Conservation (phyloP, 2,797 vertebrate species). For the Spinus olivaceus region DNA sequence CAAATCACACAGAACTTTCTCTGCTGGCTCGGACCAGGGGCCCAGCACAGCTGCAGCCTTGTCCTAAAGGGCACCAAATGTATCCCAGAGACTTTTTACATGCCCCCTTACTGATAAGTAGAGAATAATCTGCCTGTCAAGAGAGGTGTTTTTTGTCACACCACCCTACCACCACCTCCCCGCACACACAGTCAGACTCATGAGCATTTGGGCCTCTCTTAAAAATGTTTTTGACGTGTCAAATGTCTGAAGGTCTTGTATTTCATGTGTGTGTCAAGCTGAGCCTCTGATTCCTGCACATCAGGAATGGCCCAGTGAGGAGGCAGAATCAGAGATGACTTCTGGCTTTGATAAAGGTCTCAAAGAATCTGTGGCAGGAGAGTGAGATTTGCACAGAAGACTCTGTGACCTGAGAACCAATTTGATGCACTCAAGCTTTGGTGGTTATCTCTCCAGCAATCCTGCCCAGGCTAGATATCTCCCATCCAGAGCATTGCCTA, state of each 20-base stretch:
- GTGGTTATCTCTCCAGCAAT: neutral
- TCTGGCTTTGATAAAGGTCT: neutral
- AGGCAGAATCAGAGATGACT: neutral
- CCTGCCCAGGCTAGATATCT: neutral
- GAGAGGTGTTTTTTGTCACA: neutral
- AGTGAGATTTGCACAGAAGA: neutral
- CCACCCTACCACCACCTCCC: neutral
- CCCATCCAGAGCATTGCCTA: neutral
- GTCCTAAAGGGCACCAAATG: neutral
- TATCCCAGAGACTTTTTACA: neutral
- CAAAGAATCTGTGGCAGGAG: neutral
- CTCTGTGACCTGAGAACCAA: neutral
- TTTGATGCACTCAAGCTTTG: neutral
- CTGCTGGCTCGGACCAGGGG: neutral
- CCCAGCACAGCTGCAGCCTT: neutral
- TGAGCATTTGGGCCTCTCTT: neutral
- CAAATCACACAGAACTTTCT: neutral
- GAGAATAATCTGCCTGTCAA: neutral
- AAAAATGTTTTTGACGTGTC: neutral
- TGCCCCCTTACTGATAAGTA: neutral
- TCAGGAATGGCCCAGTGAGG: neutral
- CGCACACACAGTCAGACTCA: fast-evolving
- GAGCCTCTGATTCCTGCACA: neutral
- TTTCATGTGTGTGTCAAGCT: neutral
- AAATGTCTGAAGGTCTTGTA: neutral